A percentile compares a stretch with the other conserved stretches of the same genome.
These are phyloP conservation scores for Andrena bicolor DNA, from an alignment of 2,888 invertebrate species.

Conservation along the genomic window DNA sequence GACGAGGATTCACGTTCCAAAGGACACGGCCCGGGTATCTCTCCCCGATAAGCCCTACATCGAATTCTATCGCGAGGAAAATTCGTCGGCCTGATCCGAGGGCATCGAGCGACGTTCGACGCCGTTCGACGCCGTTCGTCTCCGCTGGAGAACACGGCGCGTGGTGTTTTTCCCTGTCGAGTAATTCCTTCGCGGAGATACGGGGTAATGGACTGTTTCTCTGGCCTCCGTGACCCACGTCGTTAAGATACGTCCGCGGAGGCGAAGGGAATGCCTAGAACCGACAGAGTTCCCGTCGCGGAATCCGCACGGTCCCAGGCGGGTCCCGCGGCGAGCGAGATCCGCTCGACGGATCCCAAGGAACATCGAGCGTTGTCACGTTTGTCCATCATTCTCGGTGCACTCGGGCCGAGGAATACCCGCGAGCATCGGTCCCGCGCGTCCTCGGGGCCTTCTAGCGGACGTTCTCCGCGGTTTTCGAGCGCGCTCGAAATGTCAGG, in stretches of 20 bases:
- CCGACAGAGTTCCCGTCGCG: slow-evolving; percentile 29
- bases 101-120: slow-evolving; percentile 25
- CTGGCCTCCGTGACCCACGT: slow-evolving; percentile 71
- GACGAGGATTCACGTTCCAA: slow-evolving; percentile 41
- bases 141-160: slow-evolving; percentile 45
- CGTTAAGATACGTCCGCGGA: slow-evolving; percentile 70
- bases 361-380: slow-evolving; percentile 7
- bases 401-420: slow-evolving; percentile 17
- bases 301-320: slow-evolving; percentile 45
- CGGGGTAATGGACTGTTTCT: slow-evolving; percentile 72
- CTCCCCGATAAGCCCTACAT: slow-evolving; percentile 44
- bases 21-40: slow-evolving; percentile 46
- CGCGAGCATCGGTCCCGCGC: background rate
- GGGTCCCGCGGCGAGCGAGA: slow-evolving; percentile 25
- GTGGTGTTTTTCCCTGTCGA: slow-evolving; percentile 59
- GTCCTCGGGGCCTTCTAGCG: background rate
- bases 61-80: slow-evolving; percentile 49
- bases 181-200: slow-evolving; percentile 69
- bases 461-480: background rate
- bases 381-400: slow-evolving; percentile 6
- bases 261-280: slow-evolving; percentile 22
- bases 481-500: slow-evolving; percentile 6
- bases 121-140: slow-evolving; percentile 49
- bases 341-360: background rate
- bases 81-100: slow-evolving; percentile 20